Percentiles rank a stretch among this genome's conserved stretches.
Conservation (phyloP, 2,797 vertebrate species). For the Catharus ustulatus region DNA sequence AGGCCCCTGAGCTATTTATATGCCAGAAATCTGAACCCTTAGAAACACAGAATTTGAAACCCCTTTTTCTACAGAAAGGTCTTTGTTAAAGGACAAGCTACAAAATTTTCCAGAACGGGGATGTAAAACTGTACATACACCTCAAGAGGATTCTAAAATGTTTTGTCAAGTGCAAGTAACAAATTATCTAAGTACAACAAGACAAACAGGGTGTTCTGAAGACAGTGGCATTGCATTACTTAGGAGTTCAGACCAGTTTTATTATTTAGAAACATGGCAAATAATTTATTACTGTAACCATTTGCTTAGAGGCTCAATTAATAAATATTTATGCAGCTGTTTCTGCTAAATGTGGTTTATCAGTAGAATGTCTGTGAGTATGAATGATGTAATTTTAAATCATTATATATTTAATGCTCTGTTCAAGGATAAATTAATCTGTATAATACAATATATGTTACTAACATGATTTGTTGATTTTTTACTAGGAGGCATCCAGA, state of each 20-base stretch:
- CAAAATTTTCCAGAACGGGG: neutral
- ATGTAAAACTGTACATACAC: neutral
- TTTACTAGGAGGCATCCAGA: neutral
- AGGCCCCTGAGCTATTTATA: neutral
- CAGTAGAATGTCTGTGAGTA: neutral
- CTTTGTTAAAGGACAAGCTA: neutral
- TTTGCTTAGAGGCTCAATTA: slow-evolving; percentile 5
- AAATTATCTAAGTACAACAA: neutral
- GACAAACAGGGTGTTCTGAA: neutral
- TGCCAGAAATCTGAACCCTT: neutral
- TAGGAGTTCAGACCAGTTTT: neutral
- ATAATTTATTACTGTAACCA: neutral
- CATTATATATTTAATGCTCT: neutral
- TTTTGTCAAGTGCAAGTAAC: neutral
- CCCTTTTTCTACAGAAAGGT: neutral
- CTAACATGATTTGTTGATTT: neutral
- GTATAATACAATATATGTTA: neutral
- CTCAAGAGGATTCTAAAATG: neutral
- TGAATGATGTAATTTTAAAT: slow-evolving; percentile 6
- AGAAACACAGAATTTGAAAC: neutral
- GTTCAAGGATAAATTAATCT: neutral
- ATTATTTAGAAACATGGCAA: neutral
- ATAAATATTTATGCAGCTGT: slow-evolving; percentile 37
- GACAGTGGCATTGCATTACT: neutral
- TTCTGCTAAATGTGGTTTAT: slow-evolving; percentile 19